These are phyloP conservation scores for Drosophila affinis DNA, from an alignment of 2,888 invertebrate species.

Conservation along the genomic window DNA sequence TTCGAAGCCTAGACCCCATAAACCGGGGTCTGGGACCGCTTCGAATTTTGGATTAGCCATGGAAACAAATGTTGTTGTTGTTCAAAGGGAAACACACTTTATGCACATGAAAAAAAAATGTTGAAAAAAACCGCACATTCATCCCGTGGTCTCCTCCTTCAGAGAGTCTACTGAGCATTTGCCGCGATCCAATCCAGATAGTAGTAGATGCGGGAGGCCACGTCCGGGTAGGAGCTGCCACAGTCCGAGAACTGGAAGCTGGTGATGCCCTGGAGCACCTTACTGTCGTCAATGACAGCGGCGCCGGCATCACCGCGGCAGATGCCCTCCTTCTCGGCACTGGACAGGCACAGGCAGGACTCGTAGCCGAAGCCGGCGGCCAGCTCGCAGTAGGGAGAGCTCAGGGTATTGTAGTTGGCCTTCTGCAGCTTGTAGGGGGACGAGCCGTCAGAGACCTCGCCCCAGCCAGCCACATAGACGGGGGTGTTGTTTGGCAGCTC, in stretches of 20 bases:
- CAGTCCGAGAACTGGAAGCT: slow-evolving; percentile 79
- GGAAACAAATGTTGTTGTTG: not conserved
- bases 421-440: slow-evolving; percentile 74
- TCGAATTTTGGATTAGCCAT: not conserved
- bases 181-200: slow-evolving; percentile 74
- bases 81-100: not conserved
- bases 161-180: slow-evolving; percentile 25
- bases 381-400: slow-evolving; percentile 61
- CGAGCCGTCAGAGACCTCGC: slow-evolving; percentile 61
- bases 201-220: slow-evolving; percentile 68
- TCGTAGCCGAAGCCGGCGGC: slow-evolving; percentile 74
- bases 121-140: not conserved
- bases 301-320: slow-evolving; percentile 81
- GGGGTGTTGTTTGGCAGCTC: slow-evolving; percentile 58
- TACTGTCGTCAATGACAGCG: slow-evolving; percentile 68
- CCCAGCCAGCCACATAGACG: slow-evolving; percentile 80
- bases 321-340: slow-evolving; percentile 70
- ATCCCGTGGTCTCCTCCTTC: not conserved
- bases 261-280: slow-evolving; percentile 68
- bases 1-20: not conserved
- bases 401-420: slow-evolving; percentile 64
- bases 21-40: not conserved
- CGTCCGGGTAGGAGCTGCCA: slow-evolving; percentile 79
- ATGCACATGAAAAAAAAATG: too few relatives aligned
- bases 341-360: slow-evolving; percentile 72